Conservation (phyloP, 30 jellyfish, hydroid and myxozoan species). For the Chrysaora quinquecirrha region DNA sequence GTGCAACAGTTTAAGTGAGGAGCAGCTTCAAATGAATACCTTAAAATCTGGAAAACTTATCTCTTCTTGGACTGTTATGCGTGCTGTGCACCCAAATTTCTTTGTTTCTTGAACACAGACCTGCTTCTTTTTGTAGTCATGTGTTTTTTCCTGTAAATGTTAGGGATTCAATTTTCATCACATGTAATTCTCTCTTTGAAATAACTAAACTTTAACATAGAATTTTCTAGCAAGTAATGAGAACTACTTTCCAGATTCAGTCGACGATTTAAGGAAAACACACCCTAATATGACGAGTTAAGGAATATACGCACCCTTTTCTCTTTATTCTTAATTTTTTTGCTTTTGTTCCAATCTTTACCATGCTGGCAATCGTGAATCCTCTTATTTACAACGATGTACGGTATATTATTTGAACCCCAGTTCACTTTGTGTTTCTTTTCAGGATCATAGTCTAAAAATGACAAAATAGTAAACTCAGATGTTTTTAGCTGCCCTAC, state of each 20-base stretch:
- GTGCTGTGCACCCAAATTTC: constrained; percentile 4
- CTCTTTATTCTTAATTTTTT: too few relatives aligned
- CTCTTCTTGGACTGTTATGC: not conserved
- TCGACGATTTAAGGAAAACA: not conserved
- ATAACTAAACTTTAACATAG: not conserved
- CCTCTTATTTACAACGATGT: too few relatives aligned
- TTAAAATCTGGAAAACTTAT: not conserved
- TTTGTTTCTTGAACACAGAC: not conserved
- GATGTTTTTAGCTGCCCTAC: too few relatives aligned
- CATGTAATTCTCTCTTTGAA: not conserved
- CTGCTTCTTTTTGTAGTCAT: constrained; percentile 1
- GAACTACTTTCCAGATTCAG: not conserved
- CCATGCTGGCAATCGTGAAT: too few relatives aligned
- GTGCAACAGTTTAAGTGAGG: not conserved
- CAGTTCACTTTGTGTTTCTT: too few relatives aligned
- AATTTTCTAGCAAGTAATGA: not conserved
- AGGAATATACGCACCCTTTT: too few relatives aligned
- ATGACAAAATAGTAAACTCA: not conserved
- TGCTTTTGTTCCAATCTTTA: too few relatives aligned
- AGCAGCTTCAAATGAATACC: not conserved
- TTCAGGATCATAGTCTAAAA: too few relatives aligned
- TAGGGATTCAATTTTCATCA: not conserved
- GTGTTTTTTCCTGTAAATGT: not conserved
- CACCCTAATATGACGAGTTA: not conserved
- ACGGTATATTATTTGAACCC: too few relatives aligned